phyloP scores from a whole-genome alignment of 2,888 invertebrate genomes.

The Esperia sulphurella region DNA sequence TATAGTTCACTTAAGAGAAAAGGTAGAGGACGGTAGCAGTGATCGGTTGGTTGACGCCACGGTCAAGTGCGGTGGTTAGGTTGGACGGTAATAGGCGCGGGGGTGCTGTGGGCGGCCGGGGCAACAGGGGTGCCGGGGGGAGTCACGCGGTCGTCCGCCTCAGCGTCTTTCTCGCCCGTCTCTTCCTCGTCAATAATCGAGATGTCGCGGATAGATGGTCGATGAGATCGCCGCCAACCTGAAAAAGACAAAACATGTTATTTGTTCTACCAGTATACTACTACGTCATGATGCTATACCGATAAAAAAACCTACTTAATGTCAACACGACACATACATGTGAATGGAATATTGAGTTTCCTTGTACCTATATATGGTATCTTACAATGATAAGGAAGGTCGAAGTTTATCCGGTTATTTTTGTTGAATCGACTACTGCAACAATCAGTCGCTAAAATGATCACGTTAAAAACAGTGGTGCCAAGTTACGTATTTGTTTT shows the following conservation, averaged over 20 bases:
- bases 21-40: constrained; percentile 8
- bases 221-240: constrained; percentile 89
- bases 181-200: constrained; percentile 92
- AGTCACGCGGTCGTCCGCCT: constrained; percentile 40
- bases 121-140: constrained; percentile 30
- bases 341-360: not conserved
- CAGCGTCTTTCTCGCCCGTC: constrained; percentile 78
- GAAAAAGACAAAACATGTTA: constrained; percentile 10
- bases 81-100: constrained; percentile 65
- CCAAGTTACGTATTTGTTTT: constrained; percentile 19
- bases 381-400: constrained; percentile 36
- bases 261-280: not conserved
- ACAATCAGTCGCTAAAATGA: constrained; percentile 35
- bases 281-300: no score
- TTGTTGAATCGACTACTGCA: constrained; percentile 1
- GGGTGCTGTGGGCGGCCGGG: constrained; percentile 52
- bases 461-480: constrained; percentile 18
- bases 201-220: constrained; percentile 91
- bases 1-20: not conserved
- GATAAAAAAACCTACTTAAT: no score
- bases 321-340: no score
- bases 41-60: not conserved
- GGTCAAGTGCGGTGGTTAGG: constrained; percentile 55
- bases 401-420: constrained; percentile 32
- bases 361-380: not conserved